A percentile compares a stretch with the other conserved stretches of the same genome.
These are phyloP conservation scores for Lasioglossum albipes DNA, from an alignment of 1,140 invertebrate species.

Conservation along the genomic window DNA sequence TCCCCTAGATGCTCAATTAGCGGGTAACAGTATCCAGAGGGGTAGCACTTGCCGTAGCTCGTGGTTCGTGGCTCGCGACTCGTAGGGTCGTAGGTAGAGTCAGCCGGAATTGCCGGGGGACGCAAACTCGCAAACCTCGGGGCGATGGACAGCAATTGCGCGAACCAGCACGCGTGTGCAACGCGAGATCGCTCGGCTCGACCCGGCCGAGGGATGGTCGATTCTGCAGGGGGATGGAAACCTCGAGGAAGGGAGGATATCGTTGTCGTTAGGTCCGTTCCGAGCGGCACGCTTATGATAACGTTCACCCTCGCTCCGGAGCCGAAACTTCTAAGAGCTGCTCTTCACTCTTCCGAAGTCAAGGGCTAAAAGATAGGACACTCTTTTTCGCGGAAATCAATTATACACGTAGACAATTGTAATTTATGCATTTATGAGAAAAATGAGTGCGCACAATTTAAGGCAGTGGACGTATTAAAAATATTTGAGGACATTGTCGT, in stretches of 20 bases:
- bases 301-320: not conserved
- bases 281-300: no score
- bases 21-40: constrained; percentile 54
- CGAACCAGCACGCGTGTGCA: constrained; percentile 9
- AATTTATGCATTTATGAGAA: no score
- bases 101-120: not conserved
- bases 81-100: not conserved
- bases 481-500: no score
- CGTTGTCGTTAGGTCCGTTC: constrained; percentile 2
- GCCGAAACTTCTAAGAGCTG: no score
- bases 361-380: no score
- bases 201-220: not conserved
- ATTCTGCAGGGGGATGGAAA: not conserved
- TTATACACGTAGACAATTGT: no score
- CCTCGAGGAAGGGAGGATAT: not conserved
- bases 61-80: not conserved
- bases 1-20: constrained; percentile 62
- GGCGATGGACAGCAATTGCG: constrained; percentile 28
- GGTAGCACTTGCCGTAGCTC: not conserved
- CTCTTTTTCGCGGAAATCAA: no score
- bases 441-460: no score
- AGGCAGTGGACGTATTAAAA: no score
- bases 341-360: no score
- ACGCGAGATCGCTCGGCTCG: not conserved
- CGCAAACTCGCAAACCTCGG: not conserved